Conservation (phyloP, 2,888 invertebrate species). For the Hemistola chrysoprasaria region DNA sequence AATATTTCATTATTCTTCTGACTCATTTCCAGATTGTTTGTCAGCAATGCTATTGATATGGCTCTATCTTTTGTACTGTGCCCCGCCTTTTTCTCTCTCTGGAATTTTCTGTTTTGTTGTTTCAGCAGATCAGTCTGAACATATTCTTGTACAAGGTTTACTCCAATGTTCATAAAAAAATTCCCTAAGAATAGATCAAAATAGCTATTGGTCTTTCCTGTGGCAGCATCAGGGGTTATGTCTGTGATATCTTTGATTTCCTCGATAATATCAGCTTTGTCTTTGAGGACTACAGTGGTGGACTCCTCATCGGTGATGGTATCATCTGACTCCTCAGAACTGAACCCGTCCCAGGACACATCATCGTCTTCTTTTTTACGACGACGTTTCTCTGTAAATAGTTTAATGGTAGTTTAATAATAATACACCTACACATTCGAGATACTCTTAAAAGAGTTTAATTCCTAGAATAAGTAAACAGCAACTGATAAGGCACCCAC, state of each 20-base stretch:
- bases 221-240: constrained; percentile 45
- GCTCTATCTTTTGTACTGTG: constrained; percentile 86
- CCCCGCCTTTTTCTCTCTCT: constrained; percentile 84
- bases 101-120: constrained; percentile 92
- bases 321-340: constrained; percentile 76
- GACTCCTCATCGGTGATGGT: constrained; percentile 58
- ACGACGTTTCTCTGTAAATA: constrained; percentile 45
- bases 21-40: constrained; percentile 92
- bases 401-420: too few species aligned
- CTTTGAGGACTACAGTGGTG: constrained; percentile 76
- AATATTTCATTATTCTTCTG: constrained; percentile 93
- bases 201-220: constrained; percentile 84
- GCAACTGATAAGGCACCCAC: too few species aligned
- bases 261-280: constrained; percentile 76
- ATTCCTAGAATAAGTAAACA: too few species aligned
- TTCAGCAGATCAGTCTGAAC: constrained; percentile 96
- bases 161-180: constrained; percentile 95
- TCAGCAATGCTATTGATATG: constrained; percentile 90
- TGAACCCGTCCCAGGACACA: constrained; percentile 81
- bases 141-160: constrained; percentile 94
- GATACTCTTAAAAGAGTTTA: too few species aligned
- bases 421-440: too few species aligned
- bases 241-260: constrained; percentile 73
- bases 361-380: constrained; percentile 76
- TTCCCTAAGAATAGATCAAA: constrained; percentile 94